A percentile compares a stretch with the other conserved stretches of the same genome.
phyloP scores from a whole-genome alignment of 2,797 vertebrate genomes.

The Liparis tanakae region DNA sequence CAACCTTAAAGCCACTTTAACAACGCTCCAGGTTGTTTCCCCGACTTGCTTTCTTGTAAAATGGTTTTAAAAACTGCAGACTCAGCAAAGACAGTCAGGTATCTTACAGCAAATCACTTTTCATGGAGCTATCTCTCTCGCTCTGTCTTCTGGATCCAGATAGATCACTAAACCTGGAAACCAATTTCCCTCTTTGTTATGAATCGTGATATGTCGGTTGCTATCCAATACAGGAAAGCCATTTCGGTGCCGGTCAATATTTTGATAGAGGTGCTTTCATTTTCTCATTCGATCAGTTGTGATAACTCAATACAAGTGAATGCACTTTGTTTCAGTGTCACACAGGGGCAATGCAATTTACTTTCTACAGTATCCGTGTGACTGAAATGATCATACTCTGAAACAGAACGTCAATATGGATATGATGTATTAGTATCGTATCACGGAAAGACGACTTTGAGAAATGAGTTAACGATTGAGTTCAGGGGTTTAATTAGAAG shows the following conservation, averaged over 20 bases:
- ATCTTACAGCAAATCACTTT: not conserved
- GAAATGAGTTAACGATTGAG: not conserved
- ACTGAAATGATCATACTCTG: not conserved
- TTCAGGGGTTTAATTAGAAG: not conserved
- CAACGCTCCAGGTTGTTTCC: not conserved
- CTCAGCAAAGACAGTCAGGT: not conserved
- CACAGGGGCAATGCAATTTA: slow-evolving; percentile 31
- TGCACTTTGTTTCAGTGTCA: slow-evolving; percentile 5
- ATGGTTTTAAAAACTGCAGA: not conserved
- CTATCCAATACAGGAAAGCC: slow-evolving; percentile 28
- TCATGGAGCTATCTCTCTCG: not conserved
- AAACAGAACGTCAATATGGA: slow-evolving; percentile 21
- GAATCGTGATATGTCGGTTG: slow-evolving; percentile 22
- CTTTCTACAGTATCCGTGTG: not conserved
- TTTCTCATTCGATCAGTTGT: slow-evolving; percentile 35
- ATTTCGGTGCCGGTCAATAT: slow-evolving; percentile 34
- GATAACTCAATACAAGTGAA: slow-evolving; percentile 30
- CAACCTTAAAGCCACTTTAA: not conserved
- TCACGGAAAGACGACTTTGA: not conserved
- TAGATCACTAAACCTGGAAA: not conserved
- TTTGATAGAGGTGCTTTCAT: slow-evolving; percentile 4
- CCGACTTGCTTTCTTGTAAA: not conserved
- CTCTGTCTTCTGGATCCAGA: not conserved
- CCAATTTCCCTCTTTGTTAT: not conserved
- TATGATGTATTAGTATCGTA: not conserved